Conservation (phyloP, 2,113 vertebrate genomes). For the Crocuta crocuta region DNA sequence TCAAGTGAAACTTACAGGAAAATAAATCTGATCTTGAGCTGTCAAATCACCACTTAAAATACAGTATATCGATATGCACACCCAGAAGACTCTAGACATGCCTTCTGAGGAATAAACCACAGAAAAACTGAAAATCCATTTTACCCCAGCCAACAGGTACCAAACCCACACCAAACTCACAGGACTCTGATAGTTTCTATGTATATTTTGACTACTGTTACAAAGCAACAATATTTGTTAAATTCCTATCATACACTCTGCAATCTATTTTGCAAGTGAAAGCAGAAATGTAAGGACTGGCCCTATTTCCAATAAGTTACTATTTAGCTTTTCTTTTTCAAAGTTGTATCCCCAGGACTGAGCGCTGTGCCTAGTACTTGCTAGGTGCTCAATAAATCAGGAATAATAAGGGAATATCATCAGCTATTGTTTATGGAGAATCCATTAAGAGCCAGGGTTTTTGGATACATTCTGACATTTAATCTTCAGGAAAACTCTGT, state of each 20-base stretch:
- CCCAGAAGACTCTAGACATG: neutral
- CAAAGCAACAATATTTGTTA: neutral
- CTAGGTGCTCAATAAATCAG: neutral
- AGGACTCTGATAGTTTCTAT: neutral
- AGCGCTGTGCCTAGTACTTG: neutral
- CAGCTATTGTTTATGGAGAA: neutral
- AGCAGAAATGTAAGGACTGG: neutral
- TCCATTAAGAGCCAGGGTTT: neutral
- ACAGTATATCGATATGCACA: neutral
- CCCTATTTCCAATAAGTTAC: neutral
- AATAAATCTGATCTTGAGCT: conserved; percentile 32
- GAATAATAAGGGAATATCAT: neutral
- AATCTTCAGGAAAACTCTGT: neutral
- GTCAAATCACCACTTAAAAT: conserved; percentile 49
- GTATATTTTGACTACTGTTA: neutral
- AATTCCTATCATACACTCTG: neutral
- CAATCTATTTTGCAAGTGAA: neutral
- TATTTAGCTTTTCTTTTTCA: neutral
- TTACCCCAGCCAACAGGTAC: neutral
- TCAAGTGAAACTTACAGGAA: conserved; percentile 40
- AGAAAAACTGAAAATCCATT: neutral
- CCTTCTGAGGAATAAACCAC: neutral
- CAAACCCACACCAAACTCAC: neutral
- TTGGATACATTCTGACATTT: neutral
- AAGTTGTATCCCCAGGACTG: neutral